phyloP scores from a whole-genome alignment of 2,888 invertebrate genomes.

The Apotomis capreana region DNA sequence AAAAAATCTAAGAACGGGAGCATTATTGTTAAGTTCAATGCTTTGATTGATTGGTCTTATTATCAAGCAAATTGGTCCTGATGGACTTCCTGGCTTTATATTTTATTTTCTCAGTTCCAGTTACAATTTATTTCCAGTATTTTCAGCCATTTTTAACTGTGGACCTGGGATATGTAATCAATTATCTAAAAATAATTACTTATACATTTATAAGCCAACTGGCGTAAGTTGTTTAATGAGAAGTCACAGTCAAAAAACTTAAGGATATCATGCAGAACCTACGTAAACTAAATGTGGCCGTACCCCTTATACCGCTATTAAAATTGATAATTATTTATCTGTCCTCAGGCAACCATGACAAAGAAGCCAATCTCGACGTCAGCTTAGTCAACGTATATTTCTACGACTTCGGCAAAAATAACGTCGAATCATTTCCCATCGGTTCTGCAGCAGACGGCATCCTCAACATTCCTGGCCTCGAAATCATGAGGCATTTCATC shows the following conservation, averaged over 20 bases:
- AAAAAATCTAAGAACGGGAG: background rate
- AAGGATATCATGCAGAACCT: no score
- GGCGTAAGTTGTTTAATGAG: no score
- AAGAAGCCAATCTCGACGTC: constrained; percentile 62
- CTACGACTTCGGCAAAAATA: constrained; percentile 64
- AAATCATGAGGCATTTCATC: constrained; percentile 63
- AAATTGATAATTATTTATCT: background rate
- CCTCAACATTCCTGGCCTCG: constrained; percentile 56
- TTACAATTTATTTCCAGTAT: background rate
- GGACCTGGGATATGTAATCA: no score
- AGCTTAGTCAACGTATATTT: constrained; percentile 67
- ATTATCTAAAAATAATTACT: no score
- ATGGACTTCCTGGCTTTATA: background rate
- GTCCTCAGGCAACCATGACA: constrained; percentile 64
- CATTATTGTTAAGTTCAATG: background rate
- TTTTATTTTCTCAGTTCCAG: background rate
- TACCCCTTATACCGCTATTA: no score
- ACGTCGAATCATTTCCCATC: constrained; percentile 58
- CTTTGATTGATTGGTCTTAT: background rate
- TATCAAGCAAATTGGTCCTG: background rate
- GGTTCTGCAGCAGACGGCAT: constrained; percentile 65
- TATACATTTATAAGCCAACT: no score
- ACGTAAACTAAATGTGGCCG: no score
- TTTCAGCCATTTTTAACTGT: no score
- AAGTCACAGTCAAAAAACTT: no score